Evolutionary conservation across 1,140 invertebrate genomes (phyloP).

Genomic region (Phenacoccus solenopsis): DNA sequence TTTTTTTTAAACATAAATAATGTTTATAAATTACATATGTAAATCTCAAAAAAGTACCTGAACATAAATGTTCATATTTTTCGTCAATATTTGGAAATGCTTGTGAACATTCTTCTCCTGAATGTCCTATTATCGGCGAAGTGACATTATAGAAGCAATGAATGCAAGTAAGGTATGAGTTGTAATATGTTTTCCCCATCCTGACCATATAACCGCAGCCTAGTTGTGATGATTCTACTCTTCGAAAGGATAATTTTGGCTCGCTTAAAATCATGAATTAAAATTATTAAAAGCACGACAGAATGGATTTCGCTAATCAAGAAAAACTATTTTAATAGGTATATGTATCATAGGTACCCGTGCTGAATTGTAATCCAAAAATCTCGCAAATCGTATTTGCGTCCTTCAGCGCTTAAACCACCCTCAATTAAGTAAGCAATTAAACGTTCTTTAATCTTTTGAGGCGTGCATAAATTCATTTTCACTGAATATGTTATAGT

Average conservation of each 20-base stretch:
- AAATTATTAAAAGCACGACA: too few species aligned
- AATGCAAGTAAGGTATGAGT: neutral
- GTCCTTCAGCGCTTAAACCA: neutral
- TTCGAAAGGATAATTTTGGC: neutral
- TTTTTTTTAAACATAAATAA: too few species aligned
- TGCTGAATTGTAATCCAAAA: neutral
- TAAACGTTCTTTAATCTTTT: conserved; percentile 5
- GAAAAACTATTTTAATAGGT: too few species aligned
- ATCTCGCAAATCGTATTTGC: neutral
- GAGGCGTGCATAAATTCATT: neutral
- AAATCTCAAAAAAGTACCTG: neutral
- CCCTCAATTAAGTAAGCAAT: neutral
- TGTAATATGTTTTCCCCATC: neutral
- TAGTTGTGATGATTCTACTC: neutral
- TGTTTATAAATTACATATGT: neutral
- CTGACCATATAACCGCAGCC: neutral
- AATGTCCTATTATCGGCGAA: neutral
- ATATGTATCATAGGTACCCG: neutral
- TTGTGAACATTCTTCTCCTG: neutral
- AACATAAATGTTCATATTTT: neutral
- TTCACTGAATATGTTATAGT: neutral
- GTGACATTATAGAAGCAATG: neutral
- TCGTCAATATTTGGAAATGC: neutral
- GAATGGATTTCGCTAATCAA: neutral
- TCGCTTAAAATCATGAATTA: neutral